Percentiles rank a stretch among this genome's conserved stretches.
Conservation (phyloP, 2,888 invertebrate species). For the Argynnis bischoffii region DNA sequence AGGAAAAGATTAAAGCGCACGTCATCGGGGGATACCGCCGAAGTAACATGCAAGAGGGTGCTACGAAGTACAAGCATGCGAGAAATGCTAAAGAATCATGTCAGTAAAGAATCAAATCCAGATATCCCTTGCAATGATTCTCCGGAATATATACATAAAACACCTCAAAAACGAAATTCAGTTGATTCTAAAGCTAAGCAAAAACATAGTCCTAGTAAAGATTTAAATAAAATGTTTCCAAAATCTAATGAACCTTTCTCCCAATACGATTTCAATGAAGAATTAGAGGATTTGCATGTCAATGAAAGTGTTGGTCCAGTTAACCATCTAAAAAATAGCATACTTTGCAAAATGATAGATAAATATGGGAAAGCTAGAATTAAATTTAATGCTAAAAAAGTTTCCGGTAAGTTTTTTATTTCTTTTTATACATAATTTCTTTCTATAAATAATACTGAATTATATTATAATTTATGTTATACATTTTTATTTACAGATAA, state of each 20-base stretch:
- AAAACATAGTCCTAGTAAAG: slow-evolving; percentile 10
- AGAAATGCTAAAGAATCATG: slow-evolving; percentile 14
- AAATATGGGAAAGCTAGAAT: slow-evolving; percentile 53
- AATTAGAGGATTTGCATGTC: slow-evolving; percentile 6
- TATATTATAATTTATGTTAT: slow-evolving; percentile 1
- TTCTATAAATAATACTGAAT: slow-evolving; percentile 6
- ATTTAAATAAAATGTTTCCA: slow-evolving; percentile 20
- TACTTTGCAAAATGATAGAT: slow-evolving; percentile 61
- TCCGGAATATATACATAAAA: neutral
- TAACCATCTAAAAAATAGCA: slow-evolving; percentile 48
- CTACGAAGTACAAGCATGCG: slow-evolving; percentile 51
- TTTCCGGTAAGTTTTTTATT: slow-evolving; percentile 53
- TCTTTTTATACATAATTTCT: neutral
- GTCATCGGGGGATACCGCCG: slow-evolving; percentile 43
- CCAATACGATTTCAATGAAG: slow-evolving; percentile 7
- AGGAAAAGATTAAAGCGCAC: slow-evolving; percentile 42
- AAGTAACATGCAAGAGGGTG: slow-evolving; percentile 50
- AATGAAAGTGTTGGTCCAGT: slow-evolving; percentile 9
- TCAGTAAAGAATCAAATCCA: neutral
- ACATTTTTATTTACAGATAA: slow-evolving; percentile 53
- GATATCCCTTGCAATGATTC: neutral
- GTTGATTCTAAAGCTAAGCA: neutral
- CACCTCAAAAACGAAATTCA: slow-evolving; percentile 3
- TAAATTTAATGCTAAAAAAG: slow-evolving; percentile 47
- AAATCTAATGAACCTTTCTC: slow-evolving; percentile 8